Conservation (phyloP, 2,797 vertebrate species). For the Hapalemur alaotrensis region DNA sequence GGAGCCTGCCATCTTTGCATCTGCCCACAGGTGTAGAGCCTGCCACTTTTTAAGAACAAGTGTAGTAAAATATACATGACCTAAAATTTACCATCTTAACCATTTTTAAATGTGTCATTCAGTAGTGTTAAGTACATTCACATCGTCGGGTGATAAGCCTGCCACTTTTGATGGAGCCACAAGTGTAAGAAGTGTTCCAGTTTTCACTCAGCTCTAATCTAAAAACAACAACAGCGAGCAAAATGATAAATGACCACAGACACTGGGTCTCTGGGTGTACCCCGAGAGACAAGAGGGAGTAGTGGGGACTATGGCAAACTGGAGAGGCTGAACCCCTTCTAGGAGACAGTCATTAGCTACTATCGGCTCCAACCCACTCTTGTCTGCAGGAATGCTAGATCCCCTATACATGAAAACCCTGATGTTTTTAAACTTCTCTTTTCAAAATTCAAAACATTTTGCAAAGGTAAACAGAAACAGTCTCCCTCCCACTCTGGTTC, state of each 20-base stretch:
- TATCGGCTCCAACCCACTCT: not conserved
- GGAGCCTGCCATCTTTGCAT: not conserved
- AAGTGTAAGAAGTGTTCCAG: fast-evolving
- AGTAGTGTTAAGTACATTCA: not conserved
- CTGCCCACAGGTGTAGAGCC: not conserved
- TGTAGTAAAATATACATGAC: not conserved
- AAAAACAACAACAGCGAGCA: not conserved
- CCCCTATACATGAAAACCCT: not conserved
- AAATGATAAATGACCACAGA: not conserved
- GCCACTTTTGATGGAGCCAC: not conserved
- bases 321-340: not conserved
- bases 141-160: not conserved
- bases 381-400: not conserved
- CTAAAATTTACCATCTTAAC: not conserved
- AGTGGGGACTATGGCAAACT: not conserved
- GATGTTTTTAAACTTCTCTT: not conserved
- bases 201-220: not conserved
- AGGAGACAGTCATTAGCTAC: not conserved
- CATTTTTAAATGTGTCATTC: not conserved
- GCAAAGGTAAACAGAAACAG: not conserved
- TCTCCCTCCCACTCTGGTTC: not conserved
- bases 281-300: not conserved
- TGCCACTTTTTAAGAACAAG: not conserved
- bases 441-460: not conserved
- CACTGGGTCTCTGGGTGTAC: too few relatives aligned